Evolutionary conservation across 2,113 vertebrate genomes (phyloP).

Genomic region (Tricholaema leucomelas): DNA sequence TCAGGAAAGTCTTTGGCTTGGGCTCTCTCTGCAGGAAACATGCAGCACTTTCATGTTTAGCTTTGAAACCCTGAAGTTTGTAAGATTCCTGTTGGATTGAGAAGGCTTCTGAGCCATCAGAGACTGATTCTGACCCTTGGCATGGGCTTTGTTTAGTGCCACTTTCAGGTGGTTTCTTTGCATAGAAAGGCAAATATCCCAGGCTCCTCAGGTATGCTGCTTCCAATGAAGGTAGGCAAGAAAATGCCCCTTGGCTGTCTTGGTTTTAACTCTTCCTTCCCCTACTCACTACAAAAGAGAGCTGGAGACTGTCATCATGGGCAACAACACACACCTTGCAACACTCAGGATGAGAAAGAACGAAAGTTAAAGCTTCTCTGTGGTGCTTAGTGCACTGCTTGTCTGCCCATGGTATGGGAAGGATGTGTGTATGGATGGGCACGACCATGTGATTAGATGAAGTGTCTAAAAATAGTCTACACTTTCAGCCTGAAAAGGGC

Average conservation of each 20-base stretch:
- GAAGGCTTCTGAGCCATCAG: neutral
- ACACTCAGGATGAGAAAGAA: neutral
- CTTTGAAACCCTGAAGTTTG: neutral
- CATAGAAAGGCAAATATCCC: neutral
- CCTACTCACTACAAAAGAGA: neutral
- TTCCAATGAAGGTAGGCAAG: neutral
- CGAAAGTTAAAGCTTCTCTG: neutral
- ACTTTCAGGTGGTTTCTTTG: neutral
- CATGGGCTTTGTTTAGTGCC: neutral
- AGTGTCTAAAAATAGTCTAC: conserved; percentile 19
- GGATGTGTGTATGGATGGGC: neutral
- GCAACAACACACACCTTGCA: neutral
- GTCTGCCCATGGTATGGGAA: neutral
- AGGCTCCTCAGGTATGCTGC: neutral
- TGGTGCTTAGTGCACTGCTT: neutral
- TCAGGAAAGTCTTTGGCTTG: neutral
- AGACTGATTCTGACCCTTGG: neutral
- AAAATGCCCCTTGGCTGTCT: neutral
- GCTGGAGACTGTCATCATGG: neutral
- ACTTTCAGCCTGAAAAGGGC: neutral
- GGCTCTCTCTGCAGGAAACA: neutral
- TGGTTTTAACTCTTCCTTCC: neutral
- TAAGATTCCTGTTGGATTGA: neutral
- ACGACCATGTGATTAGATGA: conserved; percentile 21
- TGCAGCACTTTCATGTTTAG: neutral